Base-by-base conservation (phyloP, 2,797 vertebrate species). In the Cyclura pinguis region DNA sequence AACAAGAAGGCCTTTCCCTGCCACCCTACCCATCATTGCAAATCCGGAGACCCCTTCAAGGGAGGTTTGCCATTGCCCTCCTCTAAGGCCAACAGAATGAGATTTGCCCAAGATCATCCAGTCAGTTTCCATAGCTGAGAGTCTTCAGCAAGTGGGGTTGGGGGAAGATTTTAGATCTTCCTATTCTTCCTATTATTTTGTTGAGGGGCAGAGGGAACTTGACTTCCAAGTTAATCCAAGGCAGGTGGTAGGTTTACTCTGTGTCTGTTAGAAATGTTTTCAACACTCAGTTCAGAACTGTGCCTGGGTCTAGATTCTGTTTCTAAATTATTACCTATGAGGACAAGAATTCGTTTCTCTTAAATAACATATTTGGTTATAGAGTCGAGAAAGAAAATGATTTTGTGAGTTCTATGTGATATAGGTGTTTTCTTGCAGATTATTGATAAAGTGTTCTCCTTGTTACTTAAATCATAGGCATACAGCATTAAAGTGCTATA, bases 361-460 rank as follows among this genome's bases (percentile, higher is more conserved):
- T 89, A 85, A 84, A 18, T 12, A 57, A 38, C 16, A 72, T 72
- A 42, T 72, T 57, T 20, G 50, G 47, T 85, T 62, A 80, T 32
- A 55, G 18, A 59, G 24, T 78, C 62, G 38, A 78, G n/a, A 69
- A 6, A 90, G 62, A 69, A 90, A 85, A 73, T 86, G 8, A 32
- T 80, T 80, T 42, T 85, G 47, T 67, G 18, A 8, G 24, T 42
- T 59, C 76, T 80, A 3, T 80, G 1, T 77, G n/a, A 47, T 35
- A 81, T 27, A 55, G n/a, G 82, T 16, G 35, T 32, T 88, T 64
- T 87, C 82, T 82, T 69, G 67, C 4, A 76, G 67, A 52, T 82
- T 88, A 57, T 42, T 82, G 86, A 81, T 77, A 57, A 86, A 86
- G 32, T 78, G 57, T 50, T 80, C 29, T 74, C 9, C 55, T 84